Conservation (phyloP, 2,113 vertebrate genomes). For the Serinus canaria region DNA sequence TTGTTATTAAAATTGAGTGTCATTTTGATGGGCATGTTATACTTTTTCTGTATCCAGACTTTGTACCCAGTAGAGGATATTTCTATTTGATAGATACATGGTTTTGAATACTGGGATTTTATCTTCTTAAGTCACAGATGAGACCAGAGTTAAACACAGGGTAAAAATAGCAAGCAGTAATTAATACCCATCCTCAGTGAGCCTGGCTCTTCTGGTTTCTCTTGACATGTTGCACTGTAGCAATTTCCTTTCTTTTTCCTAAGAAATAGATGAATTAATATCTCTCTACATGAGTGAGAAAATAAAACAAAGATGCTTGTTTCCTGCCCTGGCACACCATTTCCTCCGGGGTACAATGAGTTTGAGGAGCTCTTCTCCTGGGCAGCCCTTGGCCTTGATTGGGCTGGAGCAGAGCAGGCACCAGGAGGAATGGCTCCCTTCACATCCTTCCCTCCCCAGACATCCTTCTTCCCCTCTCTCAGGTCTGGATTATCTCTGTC, state of each 20-base stretch:
- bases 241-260: conserved; percentile 16
- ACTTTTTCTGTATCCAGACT: not conserved
- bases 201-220: not conserved
- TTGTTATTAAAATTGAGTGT: not conserved
- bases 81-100: not conserved
- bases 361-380: not conserved
- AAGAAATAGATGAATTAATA: not conserved
- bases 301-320: not conserved
- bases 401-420: not conserved
- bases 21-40: not conserved
- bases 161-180: conserved; percentile 50
- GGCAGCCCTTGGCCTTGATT: not conserved
- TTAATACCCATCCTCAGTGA: conserved; percentile 1
- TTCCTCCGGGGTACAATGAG: not conserved
- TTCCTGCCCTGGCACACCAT: not conserved
- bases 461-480: not conserved
- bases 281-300: not conserved
- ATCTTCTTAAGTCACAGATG: not conserved
- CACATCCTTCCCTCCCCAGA: not conserved
- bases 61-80: not conserved
- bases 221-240: not conserved
- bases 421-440: not conserved
- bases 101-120: conserved; percentile 1
- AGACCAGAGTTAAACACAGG: not conserved
- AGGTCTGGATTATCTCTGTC: not conserved